Evolutionary conservation across 2,113 vertebrate genomes (phyloP).

Genomic region (Hemiprocne comata): DNA sequence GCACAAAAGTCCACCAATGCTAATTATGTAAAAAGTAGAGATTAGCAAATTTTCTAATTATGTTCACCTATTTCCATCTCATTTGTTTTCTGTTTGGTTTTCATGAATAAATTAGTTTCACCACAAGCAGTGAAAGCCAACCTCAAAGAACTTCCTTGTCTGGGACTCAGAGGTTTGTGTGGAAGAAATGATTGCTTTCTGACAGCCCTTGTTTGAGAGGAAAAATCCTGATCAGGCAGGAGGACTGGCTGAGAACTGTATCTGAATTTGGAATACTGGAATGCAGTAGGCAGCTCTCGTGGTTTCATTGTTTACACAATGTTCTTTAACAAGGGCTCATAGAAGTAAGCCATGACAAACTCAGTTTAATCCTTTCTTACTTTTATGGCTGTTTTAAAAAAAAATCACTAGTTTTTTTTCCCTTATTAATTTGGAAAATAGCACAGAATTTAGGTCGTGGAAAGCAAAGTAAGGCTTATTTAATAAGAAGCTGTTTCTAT

Average conservation of each 20-base stretch:
- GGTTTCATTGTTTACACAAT: neutral
- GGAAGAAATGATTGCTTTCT: neutral
- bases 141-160: neutral
- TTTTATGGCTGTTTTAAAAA: neutral
- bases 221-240: neutral
- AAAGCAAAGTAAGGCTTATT: neutral
- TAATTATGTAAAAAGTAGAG: neutral
- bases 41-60: neutral
- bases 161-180: neutral
- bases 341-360: neutral
- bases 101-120: neutral
- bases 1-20: neutral
- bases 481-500: neutral
- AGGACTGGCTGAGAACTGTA: neutral
- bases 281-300: neutral
- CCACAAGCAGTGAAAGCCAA: neutral
- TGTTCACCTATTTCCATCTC: neutral
- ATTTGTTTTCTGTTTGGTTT: neutral
- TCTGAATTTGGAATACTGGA: neutral
- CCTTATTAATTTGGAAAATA: neutral
- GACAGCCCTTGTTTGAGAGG: neutral
- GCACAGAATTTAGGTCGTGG: neutral
- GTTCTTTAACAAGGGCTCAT: neutral
- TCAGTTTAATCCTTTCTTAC: neutral
- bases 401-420: neutral